Base-by-base conservation (phyloP, 2,113 vertebrate species). In the Arvicanthis niloticus region DNA sequence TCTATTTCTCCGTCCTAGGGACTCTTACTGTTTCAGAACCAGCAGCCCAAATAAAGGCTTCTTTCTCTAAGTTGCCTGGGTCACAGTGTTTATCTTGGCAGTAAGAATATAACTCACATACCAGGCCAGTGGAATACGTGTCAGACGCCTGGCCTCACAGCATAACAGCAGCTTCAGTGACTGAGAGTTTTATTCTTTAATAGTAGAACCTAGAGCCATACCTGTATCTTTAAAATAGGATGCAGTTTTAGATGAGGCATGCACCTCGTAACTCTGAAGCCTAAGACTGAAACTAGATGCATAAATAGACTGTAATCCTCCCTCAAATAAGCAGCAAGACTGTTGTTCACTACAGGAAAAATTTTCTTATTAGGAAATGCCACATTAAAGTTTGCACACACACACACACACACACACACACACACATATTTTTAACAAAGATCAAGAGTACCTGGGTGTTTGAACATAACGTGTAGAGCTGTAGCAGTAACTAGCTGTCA, bases 171-270 rank as follows among this genome's bases (percentile, higher is more conserved):
- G 11, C 31, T 78, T 51, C 42, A 87, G 0, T 94, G 68, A 81
- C 34, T 76, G 34, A 72, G 70, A 67, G 2, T 58, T 58, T 22
- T 10, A 60, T 48, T n/a, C 87, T 95, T 93, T 31, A 85, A 22
- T n/a, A 65, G 0, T 91, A 22, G 22, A 81, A 89, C 29, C 67
- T 89, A 60, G 19, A 58, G n/a, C 7, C 11, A 76, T 40, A 34
- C 12, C 42, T 93, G 9, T 53, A 29, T 37, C n/a, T 80, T 96
- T 89, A 76, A 91, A 91, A 34, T n/a, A 94, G 7, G n/a, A 92
- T 0, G 4, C 48, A 84, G 7, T 37, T 86, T 0, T 81, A 89
- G 26, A 56, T 72, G 5, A 94, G 88, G 22, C n/a, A 78, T 13
- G 4, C 45, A 91, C 67, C 75, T 87, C 75, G 91, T 93, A 80